Evolutionary conservation across 1,140 invertebrate species (phyloP), one percentile per base, ranked within the genome.

Genomic region (Brachystomella parvula): DNA sequence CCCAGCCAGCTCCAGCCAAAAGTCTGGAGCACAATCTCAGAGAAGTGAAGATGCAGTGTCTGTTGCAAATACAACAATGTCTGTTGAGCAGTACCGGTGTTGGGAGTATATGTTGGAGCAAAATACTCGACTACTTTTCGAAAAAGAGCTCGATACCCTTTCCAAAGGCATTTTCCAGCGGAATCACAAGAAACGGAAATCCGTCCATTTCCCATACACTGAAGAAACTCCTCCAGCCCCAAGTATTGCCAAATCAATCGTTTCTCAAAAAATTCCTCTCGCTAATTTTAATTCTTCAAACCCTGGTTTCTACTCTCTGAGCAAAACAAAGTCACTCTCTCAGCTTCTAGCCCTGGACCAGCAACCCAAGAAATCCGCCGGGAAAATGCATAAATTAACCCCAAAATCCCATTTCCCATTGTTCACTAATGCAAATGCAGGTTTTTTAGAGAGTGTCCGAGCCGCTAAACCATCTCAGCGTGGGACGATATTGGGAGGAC

Each of bases 71-170:
- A 66, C 84, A 80, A 53, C 82, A 74, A 72, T 83, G 2, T 89
- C 87, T 2, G 90, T 92, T 71, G 90, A 94, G 75, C 89, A 92
- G 75, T 91, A 91, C 74, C 88, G 90, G 70, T 92, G 89, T 73
- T 94, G 90, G 90, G 90, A 94, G 72, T 94, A 92, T 74, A 92
- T 93, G 88, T 76, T 94, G 24, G 90, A 92, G 74, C 89, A 92
- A 77, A 94, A 94, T 73, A 91, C 90, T 0, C 90, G 92, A 74
- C 77, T 92, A 67, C 74, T 94, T 0, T 93, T 92, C 71, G 89
- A 92, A 77, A 90, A 91, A 75, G 90, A 92, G 77, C 76, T 92
- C 49, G 89, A 92, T 75, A 90, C 89, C 15, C 76, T 93, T 24
- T 86, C 86, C 0, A 72, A 68, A 63, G 68, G 66, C n/a, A 66